These are phyloP conservation scores for Danionella dracula DNA, from an alignment of 2,797 vertebrate species.

Conservation along the genomic window DNA sequence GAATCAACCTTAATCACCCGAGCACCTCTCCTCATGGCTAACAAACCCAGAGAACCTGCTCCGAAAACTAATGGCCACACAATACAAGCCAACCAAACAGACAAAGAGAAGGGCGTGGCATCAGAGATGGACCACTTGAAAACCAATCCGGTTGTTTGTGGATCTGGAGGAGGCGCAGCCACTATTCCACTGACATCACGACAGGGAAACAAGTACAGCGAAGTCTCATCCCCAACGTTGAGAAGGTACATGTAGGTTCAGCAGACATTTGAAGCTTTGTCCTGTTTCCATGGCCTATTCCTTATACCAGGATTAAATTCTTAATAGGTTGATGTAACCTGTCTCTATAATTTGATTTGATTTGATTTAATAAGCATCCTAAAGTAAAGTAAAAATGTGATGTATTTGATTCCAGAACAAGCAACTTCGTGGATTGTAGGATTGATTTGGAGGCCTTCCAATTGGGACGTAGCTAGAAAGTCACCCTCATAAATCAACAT, in stretches of 20 bases:
- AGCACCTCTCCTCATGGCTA: constrained; percentile 50
- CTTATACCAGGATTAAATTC: too few relatives aligned
- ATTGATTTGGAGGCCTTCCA: too few relatives aligned
- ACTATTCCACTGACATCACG: constrained; percentile 71
- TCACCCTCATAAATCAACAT: constrained; percentile 45
- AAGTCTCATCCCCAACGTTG: constrained; percentile 93
- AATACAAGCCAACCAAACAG: constrained; percentile 86
- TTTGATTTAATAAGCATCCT: too few relatives aligned
- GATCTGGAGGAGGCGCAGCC: constrained; percentile 67
- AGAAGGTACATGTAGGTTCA: constrained; percentile 83
- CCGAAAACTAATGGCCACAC: constrained; percentile 66
- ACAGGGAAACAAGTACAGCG: constrained; percentile 79
- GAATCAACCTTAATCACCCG: constrained; percentile 87
- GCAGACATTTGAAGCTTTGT: too few relatives aligned
- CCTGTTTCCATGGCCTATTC: too few relatives aligned
- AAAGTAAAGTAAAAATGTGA: too few relatives aligned
- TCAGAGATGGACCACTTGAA: constrained; percentile 81
- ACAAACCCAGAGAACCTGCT: constrained; percentile 73
- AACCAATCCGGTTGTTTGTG: constrained; percentile 68
- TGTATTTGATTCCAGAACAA: too few relatives aligned
- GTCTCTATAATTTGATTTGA: too few relatives aligned
- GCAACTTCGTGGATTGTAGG: too few relatives aligned
- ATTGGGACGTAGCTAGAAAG: too few relatives aligned
- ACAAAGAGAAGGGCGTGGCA: constrained; percentile 91
- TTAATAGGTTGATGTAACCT: too few relatives aligned